Percentiles rank a stretch among this genome's conserved stretches.
These are phyloP conservation scores for Perizoma affinitatum DNA, from an alignment of 2,888 invertebrate genomes.

Conservation along the genomic window DNA sequence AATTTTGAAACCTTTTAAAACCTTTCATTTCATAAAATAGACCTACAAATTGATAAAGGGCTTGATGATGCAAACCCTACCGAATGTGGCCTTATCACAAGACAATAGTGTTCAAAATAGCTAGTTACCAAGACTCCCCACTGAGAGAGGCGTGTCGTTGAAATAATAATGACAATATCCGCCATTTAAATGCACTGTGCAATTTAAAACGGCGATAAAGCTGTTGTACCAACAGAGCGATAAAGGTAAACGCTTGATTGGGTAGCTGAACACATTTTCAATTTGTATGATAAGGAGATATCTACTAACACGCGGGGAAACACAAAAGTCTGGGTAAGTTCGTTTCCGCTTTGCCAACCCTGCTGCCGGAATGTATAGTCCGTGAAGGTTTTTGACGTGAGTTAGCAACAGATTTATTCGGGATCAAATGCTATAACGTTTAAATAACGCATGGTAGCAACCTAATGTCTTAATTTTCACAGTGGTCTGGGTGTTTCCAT, in stretches of 20 bases:
- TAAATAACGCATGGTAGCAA: no score
- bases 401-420: no score
- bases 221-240: conserved; percentile 41
- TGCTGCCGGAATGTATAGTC: no score
- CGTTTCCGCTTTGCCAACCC: no score
- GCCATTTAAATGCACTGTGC: conserved; percentile 57
- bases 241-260: conserved; percentile 55
- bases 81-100: conserved; percentile 18
- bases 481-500: no score
- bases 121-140: conserved; percentile 34
- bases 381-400: no score
- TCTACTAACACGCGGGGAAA: conserved; percentile 3
- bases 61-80: conserved; percentile 9
- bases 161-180: conserved; percentile 66
- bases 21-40: conserved; percentile 2
- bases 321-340: background rate
- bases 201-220: conserved; percentile 54
- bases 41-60: conserved; percentile 26
- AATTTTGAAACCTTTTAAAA: conserved; percentile 1
- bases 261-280: conserved; percentile 36
- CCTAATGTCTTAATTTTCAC: no score
- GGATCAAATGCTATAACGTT: no score
- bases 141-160: conserved; percentile 54
- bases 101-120: conserved; percentile 28
- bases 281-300: conserved; percentile 27